phyloP scores from a whole-genome alignment of 2,888 invertebrate species.

The Drosophila mayaguana region DNA sequence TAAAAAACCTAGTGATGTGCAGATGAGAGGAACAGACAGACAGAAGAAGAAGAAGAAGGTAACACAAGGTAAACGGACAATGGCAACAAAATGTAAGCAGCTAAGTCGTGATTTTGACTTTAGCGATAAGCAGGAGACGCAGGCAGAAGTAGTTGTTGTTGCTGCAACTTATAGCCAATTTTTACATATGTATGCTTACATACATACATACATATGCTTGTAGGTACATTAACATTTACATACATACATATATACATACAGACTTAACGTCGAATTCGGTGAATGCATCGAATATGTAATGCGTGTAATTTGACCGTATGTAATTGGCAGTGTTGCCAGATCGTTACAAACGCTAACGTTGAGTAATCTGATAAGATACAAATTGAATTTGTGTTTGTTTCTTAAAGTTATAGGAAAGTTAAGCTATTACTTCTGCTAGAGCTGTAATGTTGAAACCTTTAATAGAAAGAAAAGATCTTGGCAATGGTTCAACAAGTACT shows the following conservation, averaged over 20 bases:
- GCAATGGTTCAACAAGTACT: not conserved
- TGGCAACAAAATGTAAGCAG: constrained; percentile 47
- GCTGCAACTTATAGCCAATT: constrained; percentile 45
- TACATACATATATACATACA: constrained; percentile 1
- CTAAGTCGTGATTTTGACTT: constrained; percentile 76
- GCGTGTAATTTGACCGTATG: constrained; percentile 30
- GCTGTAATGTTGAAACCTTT: not conserved
- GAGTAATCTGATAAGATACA: constrained; percentile 4
- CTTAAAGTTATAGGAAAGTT: not conserved
- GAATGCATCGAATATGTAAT: constrained; percentile 40
- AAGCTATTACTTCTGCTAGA: not conserved
- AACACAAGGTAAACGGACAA: constrained; percentile 44
- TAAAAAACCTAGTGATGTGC: constrained; percentile 15
- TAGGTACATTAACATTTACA: constrained; percentile 1
- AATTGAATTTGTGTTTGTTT: not conserved
- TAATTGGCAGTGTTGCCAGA: constrained; percentile 36
- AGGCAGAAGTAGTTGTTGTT: constrained; percentile 35
- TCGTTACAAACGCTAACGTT: not conserved
- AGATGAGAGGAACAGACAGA: constrained; percentile 34
- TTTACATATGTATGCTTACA: constrained; percentile 17
- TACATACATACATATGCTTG: not conserved
- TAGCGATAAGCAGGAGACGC: constrained; percentile 64
- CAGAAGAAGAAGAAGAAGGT: constrained; percentile 23
- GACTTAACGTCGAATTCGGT: constrained; percentile 4
- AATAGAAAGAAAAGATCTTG: not conserved